Percentiles rank a stretch among this genome's conserved stretches.
Evolutionary conservation across 1,140 invertebrate species (phyloP).

Genomic region (Aphelenchoides besseyi): DNA sequence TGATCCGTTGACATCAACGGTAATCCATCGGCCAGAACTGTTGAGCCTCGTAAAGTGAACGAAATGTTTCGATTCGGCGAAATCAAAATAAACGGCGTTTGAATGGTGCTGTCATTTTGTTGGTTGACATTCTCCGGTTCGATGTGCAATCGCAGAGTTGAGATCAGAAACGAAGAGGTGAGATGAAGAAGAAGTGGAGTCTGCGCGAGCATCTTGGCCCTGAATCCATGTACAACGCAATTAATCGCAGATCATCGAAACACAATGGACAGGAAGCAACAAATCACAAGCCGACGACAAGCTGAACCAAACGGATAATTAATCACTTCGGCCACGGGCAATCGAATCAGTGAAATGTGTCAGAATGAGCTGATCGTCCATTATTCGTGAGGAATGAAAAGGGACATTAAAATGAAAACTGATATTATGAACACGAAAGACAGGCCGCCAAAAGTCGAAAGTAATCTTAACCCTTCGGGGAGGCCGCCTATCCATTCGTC

Average conservation of each 20-base stretch:
- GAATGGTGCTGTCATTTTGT: constrained; percentile 1
- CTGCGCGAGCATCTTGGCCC: constrained; percentile 11
- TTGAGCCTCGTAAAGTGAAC: constrained; percentile 15
- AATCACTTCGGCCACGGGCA: constrained; percentile 10
- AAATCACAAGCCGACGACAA: neutral
- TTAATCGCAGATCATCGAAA: neutral
- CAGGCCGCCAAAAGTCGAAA: neutral
- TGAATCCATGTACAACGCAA: neutral
- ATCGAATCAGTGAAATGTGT: neutral
- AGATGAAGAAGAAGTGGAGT: constrained; percentile 29
- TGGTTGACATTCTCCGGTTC: constrained; percentile 20
- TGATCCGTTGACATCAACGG: constrained; percentile 16
- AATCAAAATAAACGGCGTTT: constrained; percentile 35
- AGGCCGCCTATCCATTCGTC: neutral
- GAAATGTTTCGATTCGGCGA: constrained; percentile 41
- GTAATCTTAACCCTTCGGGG: neutral
- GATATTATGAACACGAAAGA: constrained; percentile 19
- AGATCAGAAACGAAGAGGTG: constrained; percentile 35
- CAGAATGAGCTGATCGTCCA: neutral
- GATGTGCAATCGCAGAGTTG: constrained; percentile 24
- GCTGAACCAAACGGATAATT: neutral
- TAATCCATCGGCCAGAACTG: constrained; percentile 26
- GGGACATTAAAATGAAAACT: constrained; percentile 21
- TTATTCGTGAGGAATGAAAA: neutral
- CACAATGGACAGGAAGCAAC: neutral